Evolutionary conservation across 2,888 invertebrate species (phyloP).

Genomic region (Rosalia funebris): DNA sequence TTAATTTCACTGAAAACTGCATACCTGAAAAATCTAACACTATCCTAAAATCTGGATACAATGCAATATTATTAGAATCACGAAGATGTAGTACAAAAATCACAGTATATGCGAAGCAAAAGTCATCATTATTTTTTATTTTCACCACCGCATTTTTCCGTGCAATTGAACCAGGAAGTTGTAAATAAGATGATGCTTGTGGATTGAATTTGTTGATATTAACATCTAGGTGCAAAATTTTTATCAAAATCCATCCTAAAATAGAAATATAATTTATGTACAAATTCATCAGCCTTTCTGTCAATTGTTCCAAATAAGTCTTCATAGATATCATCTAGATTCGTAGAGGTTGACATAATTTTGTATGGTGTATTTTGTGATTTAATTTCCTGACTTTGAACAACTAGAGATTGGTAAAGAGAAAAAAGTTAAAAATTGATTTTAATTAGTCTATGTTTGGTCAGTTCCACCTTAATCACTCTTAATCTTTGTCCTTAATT

Average conservation of each 20-base stretch:
- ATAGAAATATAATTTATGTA: conserved; percentile 2
- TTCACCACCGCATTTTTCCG: conserved; percentile 2
- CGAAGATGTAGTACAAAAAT: not conserved
- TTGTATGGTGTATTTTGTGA: conserved; percentile 2
- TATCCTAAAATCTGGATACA: conserved; percentile 2
- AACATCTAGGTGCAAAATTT: conserved; percentile 1
- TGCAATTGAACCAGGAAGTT: not conserved
- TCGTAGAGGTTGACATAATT: not conserved
- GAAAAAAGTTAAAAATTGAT: conserved; percentile 8
- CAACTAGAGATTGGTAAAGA: conserved; percentile 1
- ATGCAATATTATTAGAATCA: conserved; percentile 1
- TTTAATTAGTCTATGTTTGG: conserved; percentile 2
- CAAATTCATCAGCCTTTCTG: no score
- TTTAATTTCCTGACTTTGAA: conserved; percentile 7
- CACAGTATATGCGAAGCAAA: conserved; percentile 1
- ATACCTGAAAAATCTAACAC: conserved; percentile 5
- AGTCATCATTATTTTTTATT: conserved; percentile 7
- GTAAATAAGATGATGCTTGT: conserved; percentile 5
- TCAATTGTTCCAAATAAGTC: no score
- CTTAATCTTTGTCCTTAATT: conserved; percentile 5
- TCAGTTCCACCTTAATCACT: conserved; percentile 5
- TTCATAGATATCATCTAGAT: conserved; percentile 1
- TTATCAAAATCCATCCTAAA: conserved; percentile 3
- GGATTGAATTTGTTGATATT: conserved; percentile 2
- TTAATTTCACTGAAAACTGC: conserved; percentile 1